phyloP scores from a whole-genome alignment of 2,888 invertebrate genomes.

The Caenorhabditis sinica region DNA sequence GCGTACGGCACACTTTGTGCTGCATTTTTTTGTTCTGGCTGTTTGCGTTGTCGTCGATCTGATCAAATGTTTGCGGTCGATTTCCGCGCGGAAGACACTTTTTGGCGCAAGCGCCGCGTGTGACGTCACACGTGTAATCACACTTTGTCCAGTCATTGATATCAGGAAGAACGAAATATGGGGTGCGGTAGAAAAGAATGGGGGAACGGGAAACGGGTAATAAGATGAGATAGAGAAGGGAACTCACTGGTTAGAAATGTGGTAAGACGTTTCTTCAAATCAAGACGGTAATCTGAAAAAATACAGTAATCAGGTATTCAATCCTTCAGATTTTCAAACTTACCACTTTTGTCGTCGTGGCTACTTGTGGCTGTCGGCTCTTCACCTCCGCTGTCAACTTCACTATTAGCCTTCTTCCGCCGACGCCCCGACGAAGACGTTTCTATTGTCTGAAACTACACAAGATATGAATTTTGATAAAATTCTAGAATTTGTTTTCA shows the following conservation, averaged over 20 bases:
- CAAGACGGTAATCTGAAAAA: slow-evolving; percentile 59
- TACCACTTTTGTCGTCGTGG: slow-evolving; percentile 68
- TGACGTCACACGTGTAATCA: slow-evolving; percentile 60
- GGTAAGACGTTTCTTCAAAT: slow-evolving; percentile 64
- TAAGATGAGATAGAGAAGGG: slow-evolving; percentile 12
- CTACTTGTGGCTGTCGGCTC: slow-evolving; percentile 64
- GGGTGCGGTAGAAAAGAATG: slow-evolving; percentile 2
- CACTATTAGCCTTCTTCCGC: slow-evolving; percentile 67
- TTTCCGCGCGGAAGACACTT: slow-evolving; percentile 67
- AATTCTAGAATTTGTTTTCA: not conserved
- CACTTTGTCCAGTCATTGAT: slow-evolving; percentile 48
- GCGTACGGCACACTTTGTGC: slow-evolving; percentile 49
- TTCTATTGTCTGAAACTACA: slow-evolving; percentile 60
- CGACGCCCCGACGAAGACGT: slow-evolving; percentile 62
- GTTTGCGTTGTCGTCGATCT: slow-evolving; percentile 62
- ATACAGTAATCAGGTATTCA: too few relatives aligned
- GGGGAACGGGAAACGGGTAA: slow-evolving; percentile 24
- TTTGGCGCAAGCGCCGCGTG: slow-evolving; percentile 57
- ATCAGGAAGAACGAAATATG: slow-evolving; percentile 17
- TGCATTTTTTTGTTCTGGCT: slow-evolving; percentile 48
- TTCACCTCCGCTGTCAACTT: slow-evolving; percentile 66
- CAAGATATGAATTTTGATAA: not conserved
- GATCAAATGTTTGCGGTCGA: slow-evolving; percentile 67
- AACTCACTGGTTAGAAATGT: slow-evolving; percentile 67
- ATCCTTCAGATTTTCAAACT: not conserved